Evolutionary conservation across 2,888 invertebrate species (phyloP).

Genomic region (Leptinotarsa rubiginosa): DNA sequence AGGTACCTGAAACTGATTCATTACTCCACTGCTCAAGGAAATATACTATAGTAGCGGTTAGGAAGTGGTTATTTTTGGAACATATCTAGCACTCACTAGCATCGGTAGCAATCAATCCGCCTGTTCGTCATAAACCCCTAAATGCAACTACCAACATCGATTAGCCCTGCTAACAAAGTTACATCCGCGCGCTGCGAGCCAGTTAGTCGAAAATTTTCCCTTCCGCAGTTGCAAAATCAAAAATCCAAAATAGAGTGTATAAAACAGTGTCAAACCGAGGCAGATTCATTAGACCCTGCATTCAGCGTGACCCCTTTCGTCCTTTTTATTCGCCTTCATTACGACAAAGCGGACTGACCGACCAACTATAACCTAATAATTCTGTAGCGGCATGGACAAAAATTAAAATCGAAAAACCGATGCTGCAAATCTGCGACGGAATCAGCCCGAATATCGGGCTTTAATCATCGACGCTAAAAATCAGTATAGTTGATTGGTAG

Average conservation of each 20-base stretch:
- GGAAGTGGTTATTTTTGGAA: too few relatives aligned
- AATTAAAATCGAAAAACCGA: constrained; percentile 40
- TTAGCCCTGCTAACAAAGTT: constrained; percentile 35
- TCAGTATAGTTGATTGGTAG: constrained; percentile 55
- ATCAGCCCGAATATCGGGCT: constrained; percentile 41
- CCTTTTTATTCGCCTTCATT: constrained; percentile 42
- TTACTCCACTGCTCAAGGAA: too few relatives aligned
- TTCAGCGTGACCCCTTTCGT: constrained; percentile 35
- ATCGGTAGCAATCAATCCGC: neutral
- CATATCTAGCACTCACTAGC: too few relatives aligned
- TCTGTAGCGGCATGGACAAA: constrained; percentile 34
- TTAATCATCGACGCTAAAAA: constrained; percentile 54
- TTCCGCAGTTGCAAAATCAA: constrained; percentile 36
- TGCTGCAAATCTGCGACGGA: constrained; percentile 41
- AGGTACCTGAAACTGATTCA: too few relatives aligned
- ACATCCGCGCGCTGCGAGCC: constrained; percentile 35
- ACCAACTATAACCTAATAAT: constrained; percentile 47
- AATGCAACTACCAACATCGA: constrained; percentile 32
- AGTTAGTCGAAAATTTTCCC: constrained; percentile 38
- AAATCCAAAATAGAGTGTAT: constrained; percentile 40
- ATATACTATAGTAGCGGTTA: too few relatives aligned
- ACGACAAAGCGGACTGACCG: constrained; percentile 43
- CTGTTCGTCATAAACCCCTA: constrained; percentile 14
- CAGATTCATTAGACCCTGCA: constrained; percentile 43
- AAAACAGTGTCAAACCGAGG: constrained; percentile 43